These are phyloP conservation scores for Aselliscus stoliczkanus DNA, from an alignment of 2,797 vertebrate genomes.

Conservation along the genomic window DNA sequence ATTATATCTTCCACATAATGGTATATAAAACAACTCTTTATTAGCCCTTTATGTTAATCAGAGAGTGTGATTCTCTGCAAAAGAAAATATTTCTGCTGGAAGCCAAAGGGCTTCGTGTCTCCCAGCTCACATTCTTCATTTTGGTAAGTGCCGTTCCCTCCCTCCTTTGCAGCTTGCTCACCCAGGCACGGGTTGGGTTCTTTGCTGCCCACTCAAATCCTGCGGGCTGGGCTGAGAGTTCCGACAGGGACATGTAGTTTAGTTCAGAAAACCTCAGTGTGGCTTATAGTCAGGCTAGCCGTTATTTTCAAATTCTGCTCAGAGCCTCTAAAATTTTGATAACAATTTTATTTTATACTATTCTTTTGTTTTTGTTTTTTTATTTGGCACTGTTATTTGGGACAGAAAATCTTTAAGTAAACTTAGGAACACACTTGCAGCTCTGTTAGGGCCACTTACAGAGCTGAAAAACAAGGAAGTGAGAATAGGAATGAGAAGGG, in stretches of 20 bases:
- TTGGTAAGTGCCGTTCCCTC: neutral
- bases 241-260: accelerated
- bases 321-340: neutral
- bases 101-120: neutral
- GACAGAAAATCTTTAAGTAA: slow-evolving; percentile 5
- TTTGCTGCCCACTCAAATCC: neutral
- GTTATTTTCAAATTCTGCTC: neutral
- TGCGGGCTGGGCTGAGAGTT: too few species aligned
- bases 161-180: neutral
- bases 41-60: neutral
- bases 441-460: neutral
- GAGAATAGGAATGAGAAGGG: neutral
- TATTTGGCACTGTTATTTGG: slow-evolving; percentile 37
- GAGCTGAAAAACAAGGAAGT: neutral
- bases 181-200: neutral
- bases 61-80: neutral
- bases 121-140: neutral
- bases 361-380: too few species aligned
- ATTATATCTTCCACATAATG: neutral
- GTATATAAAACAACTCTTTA: neutral
- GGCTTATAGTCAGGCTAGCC: neutral
- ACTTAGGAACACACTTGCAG: neutral
- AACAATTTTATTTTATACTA: neutral
- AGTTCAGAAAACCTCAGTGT: neutral
- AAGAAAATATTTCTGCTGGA: neutral